Evolutionary conservation across 2,113 vertebrate genomes (phyloP).

Genomic region (Forbesichthys agassizii): DNA sequence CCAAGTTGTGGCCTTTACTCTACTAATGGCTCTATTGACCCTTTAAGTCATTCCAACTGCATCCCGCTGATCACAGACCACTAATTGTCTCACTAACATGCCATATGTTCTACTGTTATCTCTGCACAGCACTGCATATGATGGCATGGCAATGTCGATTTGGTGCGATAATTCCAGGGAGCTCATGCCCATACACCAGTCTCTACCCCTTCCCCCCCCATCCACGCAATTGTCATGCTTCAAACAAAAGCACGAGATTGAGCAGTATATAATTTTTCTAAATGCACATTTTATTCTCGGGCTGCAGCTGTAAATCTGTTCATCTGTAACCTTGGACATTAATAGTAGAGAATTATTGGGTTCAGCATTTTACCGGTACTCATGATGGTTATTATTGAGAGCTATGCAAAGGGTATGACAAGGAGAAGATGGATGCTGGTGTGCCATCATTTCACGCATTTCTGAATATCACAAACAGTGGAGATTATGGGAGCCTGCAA

Average conservation of each 20-base stretch:
- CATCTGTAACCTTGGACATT: slow-evolving; percentile 27
- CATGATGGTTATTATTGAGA: slow-evolving; percentile 33
- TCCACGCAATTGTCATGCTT: no score
- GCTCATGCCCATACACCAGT: background rate
- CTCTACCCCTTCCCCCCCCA: background rate
- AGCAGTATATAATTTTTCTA: no score
- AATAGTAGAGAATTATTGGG: no score
- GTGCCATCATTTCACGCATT: slow-evolving; percentile 31
- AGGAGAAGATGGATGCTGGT: slow-evolving; percentile 19
- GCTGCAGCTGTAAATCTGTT: background rate
- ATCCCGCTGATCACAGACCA: slow-evolving; percentile 37
- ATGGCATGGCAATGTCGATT: background rate
- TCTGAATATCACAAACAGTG: slow-evolving; percentile 10
- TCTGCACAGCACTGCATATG: background rate
- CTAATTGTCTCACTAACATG: slow-evolving; percentile 49
- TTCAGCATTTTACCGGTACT: background rate
- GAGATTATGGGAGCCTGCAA: background rate
- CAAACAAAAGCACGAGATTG: no score
- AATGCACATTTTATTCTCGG: background rate
- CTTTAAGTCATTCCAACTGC: slow-evolving; percentile 48
- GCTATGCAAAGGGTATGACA: slow-evolving; percentile 25
- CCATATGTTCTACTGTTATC: slow-evolving; percentile 10
- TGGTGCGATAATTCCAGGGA: background rate
- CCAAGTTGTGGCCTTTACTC: slow-evolving; percentile 67
- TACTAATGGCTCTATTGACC: slow-evolving; percentile 61